A percentile compares a stretch with the other conserved stretches of the same genome.
These are phyloP conservation scores for Anthopleura xanthogrammica DNA, from an alignment of 92 coral and sea anemone genomes.

Conservation along the genomic window DNA sequence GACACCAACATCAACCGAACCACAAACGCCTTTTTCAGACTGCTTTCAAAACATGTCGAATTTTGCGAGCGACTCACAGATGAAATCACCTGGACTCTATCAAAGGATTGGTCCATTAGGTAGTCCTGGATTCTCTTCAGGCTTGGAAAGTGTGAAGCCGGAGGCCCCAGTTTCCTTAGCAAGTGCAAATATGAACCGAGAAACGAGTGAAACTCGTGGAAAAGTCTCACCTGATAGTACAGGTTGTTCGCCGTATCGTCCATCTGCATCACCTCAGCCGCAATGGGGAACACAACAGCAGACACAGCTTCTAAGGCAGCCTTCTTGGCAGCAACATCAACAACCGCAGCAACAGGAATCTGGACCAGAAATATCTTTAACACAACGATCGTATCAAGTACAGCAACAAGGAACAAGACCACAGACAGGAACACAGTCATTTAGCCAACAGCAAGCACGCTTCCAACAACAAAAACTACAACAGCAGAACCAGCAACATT, in stretches of 20 bases:
- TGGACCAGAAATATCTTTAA: not conserved
- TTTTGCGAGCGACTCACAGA: not conserved
- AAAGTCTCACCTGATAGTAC: not conserved
- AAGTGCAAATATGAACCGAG: not conserved
- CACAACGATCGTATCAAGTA: not conserved
- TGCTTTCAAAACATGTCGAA: slow-evolving; percentile 29
- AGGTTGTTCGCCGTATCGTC: not conserved
- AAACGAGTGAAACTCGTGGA: not conserved
- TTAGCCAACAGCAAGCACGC: not conserved
- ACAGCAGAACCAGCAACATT: slow-evolving; percentile 11
- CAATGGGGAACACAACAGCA: slow-evolving; percentile 1
- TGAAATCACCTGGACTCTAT: not conserved
- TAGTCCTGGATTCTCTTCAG: not conserved
- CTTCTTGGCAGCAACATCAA: slow-evolving; percentile 14
- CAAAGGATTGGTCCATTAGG: not conserved
- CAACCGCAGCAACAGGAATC: slow-evolving; percentile 20
- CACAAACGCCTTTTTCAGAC: slow-evolving; percentile 38
- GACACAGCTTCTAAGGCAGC: not conserved
- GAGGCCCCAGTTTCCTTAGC: not conserved
- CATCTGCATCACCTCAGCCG: slow-evolving; percentile 4
- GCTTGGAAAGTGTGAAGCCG: not conserved
- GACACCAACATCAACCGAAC: slow-evolving; percentile 57
- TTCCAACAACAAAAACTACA: slow-evolving; percentile 31
- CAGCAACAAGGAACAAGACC: slow-evolving; percentile 8
- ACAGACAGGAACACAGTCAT: slow-evolving; percentile 16